Percentiles rank a stretch among this genome's conserved stretches.
Evolutionary conservation across 1,140 invertebrate genomes (phyloP).

Genomic region (Papilio glaucus): DNA sequence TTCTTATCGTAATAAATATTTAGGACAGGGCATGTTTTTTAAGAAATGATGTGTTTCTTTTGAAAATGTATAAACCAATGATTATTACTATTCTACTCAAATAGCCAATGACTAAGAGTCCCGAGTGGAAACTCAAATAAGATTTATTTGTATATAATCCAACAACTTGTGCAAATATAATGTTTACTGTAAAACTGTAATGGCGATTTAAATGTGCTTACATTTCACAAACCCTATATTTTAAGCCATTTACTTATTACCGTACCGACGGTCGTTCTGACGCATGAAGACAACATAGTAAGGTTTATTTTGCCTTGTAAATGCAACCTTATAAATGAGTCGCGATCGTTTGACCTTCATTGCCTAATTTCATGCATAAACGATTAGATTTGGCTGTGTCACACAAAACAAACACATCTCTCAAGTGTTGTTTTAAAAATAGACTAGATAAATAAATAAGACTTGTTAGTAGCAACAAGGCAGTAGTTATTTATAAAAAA

Average conservation of each 20-base stretch:
- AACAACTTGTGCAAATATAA: too few species aligned
- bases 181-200: too few species aligned
- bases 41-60: neutral
- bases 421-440: neutral
- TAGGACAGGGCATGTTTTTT: neutral
- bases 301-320: neutral
- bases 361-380: slow-evolving; percentile 31
- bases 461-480: neutral
- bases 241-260: neutral
- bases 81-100: neutral
- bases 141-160: too few species aligned
- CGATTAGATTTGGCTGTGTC: slow-evolving; percentile 9
- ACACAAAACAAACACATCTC: neutral
- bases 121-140: neutral
- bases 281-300: neutral
- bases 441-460: neutral
- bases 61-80: neutral
- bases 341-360: slow-evolving; percentile 18
- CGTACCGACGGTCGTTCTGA: neutral
- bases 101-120: too few species aligned
- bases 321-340: neutral
- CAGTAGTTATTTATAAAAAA: too few species aligned
- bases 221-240: neutral
- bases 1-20: neutral
- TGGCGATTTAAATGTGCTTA: too few species aligned